A percentile compares a stretch with the other conserved stretches of the same genome.
phyloP scores from a whole-genome alignment of 2,113 vertebrate genomes.

The Chrysemys picta region DNA sequence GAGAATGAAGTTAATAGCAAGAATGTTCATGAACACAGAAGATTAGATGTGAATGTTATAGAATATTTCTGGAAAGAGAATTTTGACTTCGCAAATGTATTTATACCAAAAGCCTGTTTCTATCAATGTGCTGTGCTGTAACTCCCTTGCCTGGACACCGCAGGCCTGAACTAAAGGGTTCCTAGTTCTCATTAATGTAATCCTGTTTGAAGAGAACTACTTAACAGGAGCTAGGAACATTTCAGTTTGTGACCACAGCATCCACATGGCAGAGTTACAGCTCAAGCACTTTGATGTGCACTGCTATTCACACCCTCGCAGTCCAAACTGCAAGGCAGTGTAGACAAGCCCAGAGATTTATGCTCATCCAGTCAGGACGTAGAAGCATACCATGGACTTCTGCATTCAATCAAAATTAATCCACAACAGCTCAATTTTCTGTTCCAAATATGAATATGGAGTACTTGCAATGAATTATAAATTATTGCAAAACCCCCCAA shows the following conservation, averaged over 20 bases:
- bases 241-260: too few species aligned
- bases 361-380: neutral
- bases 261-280: too few species aligned
- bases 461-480: neutral
- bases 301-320: neutral
- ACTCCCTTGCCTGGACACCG: neutral
- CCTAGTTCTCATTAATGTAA: neutral
- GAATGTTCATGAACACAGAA: neutral
- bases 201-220: too few species aligned
- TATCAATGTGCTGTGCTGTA: neutral
- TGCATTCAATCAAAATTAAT: neutral
- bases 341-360: neutral
- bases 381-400: neutral
- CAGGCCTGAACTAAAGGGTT: neutral
- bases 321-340: neutral
- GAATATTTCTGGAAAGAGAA: neutral
- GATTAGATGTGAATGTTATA: neutral
- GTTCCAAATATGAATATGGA: neutral
- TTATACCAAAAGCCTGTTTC: neutral
- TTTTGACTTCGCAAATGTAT: neutral
- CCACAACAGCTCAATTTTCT: neutral
- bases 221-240: too few species aligned
- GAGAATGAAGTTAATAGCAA: neutral
- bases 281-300: neutral
- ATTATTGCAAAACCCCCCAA: neutral